Conservation (phyloP, 35 echinoderm and acorn worm species). For the Amphiura filiformis region DNA sequence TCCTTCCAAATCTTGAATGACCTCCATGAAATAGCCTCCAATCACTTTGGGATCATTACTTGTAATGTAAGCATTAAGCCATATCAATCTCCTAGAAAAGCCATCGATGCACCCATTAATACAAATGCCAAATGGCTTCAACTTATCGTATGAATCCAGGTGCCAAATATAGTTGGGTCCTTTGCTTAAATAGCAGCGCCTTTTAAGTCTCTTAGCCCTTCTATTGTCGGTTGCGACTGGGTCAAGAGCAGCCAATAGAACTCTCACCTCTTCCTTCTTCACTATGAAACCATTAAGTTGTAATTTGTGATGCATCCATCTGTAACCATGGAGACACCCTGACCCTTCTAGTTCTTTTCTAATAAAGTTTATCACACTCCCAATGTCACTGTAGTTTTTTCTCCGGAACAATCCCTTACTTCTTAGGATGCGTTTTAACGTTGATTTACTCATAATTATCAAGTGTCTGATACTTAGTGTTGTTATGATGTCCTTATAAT, state of each 20-base stretch:
- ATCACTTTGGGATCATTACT: constrained; percentile 53
- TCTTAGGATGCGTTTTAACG: not conserved
- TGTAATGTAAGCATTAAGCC: constrained; percentile 42
- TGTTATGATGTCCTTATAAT: constrained; percentile 3
- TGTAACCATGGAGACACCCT: constrained; percentile 10
- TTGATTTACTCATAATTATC: constrained; percentile 10
- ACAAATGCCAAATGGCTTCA: constrained; percentile 36
- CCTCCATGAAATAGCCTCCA: constrained; percentile 45
- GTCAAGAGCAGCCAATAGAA: not conserved
- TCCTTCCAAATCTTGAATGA: not conserved
- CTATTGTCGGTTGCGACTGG: constrained; percentile 10
- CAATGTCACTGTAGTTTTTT: not conserved
- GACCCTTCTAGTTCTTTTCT: not conserved
- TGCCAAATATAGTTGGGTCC: constrained; percentile 30
- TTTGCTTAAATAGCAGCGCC: not conserved
- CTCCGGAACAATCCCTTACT: not conserved
- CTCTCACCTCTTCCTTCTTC: not conserved
- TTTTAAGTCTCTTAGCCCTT: not conserved
- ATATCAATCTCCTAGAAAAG: constrained; percentile 45
- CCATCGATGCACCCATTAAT: constrained; percentile 52
- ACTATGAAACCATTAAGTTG: not conserved
- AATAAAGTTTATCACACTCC: not conserved
- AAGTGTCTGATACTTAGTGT: constrained; percentile 5
- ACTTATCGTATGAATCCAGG: constrained; percentile 26
- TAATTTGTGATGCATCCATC: constrained; percentile 6